Conservation (phyloP, 2,113 vertebrate genomes). For the Merops nubicus region DNA sequence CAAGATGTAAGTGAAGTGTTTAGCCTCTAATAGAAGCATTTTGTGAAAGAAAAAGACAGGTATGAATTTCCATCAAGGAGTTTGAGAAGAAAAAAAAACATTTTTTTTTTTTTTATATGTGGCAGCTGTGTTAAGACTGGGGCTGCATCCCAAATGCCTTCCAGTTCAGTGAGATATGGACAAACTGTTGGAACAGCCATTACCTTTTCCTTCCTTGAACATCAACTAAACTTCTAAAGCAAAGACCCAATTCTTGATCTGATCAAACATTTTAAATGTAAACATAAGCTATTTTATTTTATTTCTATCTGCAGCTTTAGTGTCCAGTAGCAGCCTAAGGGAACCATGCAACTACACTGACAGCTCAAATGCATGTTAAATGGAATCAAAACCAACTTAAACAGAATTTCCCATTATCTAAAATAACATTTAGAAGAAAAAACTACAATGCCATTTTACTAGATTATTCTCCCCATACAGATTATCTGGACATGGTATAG, state of each 20-base stretch:
- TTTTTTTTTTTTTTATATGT: neutral
- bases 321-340: neutral
- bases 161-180: neutral
- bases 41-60: neutral
- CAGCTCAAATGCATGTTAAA: neutral
- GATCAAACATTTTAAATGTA: constrained; percentile 13
- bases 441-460: neutral
- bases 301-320: neutral
- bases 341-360: neutral
- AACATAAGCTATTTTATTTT: neutral
- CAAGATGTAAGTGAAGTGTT: neutral
- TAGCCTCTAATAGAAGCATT: neutral
- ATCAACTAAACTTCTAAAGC: neutral
- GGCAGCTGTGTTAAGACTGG: neutral
- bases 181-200: neutral
- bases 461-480: neutral
- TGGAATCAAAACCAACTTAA: neutral
- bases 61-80: neutral
- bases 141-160: neutral
- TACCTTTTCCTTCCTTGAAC: neutral
- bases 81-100: neutral
- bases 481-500: neutral
- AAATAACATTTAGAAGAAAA: neutral
- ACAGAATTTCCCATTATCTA: neutral
- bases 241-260: neutral